A percentile compares a stretch with the other conserved stretches of the same genome.
Evolutionary conservation across 1,140 invertebrate genomes (phyloP).

Genomic region (Lycorma delicatula): DNA sequence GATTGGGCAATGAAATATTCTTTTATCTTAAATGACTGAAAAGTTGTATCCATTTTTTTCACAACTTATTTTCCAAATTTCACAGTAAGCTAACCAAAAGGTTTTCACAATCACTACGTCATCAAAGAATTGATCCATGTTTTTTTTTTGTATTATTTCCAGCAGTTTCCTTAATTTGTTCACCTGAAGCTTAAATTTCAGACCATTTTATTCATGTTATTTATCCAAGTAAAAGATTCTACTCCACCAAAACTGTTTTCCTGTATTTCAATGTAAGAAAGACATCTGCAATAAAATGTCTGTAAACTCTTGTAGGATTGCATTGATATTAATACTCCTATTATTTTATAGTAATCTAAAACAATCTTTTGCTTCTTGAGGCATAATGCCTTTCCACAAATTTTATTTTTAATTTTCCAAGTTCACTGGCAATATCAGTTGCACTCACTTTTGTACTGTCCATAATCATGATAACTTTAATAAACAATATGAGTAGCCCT

Average conservation of each 20-base stretch:
- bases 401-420: neutral
- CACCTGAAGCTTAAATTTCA: neutral
- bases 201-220: neutral
- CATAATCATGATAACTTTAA: neutral
- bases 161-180: neutral
- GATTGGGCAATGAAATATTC: slow-evolving; percentile 16
- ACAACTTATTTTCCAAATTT: slow-evolving; percentile 18
- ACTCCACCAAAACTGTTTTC: neutral
- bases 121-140: neutral
- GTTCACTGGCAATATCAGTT: neutral
- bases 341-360: no score
- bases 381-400: slow-evolving; percentile 3
- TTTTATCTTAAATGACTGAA: slow-evolving; percentile 19
- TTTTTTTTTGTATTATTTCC: neutral
- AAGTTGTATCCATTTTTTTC: slow-evolving; percentile 24
- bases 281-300: no score
- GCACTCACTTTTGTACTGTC: neutral
- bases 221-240: neutral
- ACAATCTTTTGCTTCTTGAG: no score
- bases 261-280: neutral
- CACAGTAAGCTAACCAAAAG: slow-evolving; percentile 8
- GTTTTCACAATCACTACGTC: slow-evolving; percentile 21
- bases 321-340: no score
- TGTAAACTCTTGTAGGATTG: no score
- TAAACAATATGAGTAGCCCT: neutral